phyloP scores from a whole-genome alignment of 2,113 vertebrate genomes.

The Corvus hawaiiensis region DNA sequence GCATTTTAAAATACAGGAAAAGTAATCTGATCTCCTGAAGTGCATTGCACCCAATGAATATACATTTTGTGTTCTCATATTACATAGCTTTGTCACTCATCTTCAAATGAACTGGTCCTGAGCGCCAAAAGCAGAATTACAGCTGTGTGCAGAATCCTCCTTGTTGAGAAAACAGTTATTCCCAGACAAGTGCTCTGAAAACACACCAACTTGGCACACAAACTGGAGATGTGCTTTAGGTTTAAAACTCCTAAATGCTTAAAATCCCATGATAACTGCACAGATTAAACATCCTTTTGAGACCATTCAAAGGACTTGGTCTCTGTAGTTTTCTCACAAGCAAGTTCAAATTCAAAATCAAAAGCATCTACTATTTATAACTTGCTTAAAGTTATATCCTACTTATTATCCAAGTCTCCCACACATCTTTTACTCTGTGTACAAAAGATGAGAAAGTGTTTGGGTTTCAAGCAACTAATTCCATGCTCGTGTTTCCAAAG shows the following conservation, averaged over 20 bases:
- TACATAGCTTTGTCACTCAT: background rate
- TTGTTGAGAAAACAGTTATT: background rate
- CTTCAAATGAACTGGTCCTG: background rate
- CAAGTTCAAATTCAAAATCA: background rate
- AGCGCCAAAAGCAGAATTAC: background rate
- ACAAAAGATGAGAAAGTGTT: background rate
- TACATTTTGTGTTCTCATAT: background rate
- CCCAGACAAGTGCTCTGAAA: background rate
- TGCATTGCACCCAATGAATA: background rate
- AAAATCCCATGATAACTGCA: background rate
- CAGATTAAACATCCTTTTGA: background rate
- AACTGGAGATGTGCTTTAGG: background rate
- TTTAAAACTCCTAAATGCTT: background rate
- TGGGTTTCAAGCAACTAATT: background rate
- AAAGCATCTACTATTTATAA: background rate
- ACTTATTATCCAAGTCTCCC: background rate
- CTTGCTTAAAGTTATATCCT: background rate
- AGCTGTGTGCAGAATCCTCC: background rate
- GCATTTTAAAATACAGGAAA: background rate
- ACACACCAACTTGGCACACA: background rate
- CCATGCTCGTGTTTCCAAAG: background rate
- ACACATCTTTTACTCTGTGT: background rate
- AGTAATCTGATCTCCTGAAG: background rate
- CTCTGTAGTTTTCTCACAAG: background rate
- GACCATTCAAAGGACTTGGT: background rate